Conservation (phyloP, 1,140 invertebrate genomes). For the Lordiphosa stackelbergi region DNA sequence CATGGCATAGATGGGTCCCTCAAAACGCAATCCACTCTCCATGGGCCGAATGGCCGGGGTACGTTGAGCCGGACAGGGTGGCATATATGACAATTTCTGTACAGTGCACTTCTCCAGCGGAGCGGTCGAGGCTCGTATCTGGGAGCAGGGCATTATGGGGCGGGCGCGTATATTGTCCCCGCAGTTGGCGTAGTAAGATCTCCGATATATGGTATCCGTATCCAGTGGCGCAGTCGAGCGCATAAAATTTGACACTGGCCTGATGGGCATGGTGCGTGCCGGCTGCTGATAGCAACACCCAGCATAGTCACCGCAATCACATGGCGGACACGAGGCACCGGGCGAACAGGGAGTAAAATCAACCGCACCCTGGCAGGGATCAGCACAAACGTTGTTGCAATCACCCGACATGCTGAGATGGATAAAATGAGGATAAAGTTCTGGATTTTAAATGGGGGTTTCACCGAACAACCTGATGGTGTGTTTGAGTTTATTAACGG, state of each 20-base stretch:
- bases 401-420: constrained; percentile 35
- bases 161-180: constrained; percentile 40
- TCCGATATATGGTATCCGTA: constrained; percentile 80
- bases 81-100: constrained; percentile 79
- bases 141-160: constrained; percentile 72
- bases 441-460: neutral
- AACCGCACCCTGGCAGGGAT: constrained; percentile 50
- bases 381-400: constrained; percentile 36
- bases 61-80: constrained; percentile 77
- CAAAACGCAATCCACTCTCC: constrained; percentile 72
- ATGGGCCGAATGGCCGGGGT: constrained; percentile 65
- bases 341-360: constrained; percentile 56
- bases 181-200: constrained; percentile 79
- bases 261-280: constrained; percentile 78
- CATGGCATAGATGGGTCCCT: constrained; percentile 84
- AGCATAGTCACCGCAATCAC: constrained; percentile 65
- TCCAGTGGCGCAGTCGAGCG: constrained; percentile 79
- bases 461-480: no score
- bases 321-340: constrained; percentile 43
- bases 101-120: constrained; percentile 78
- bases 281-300: constrained; percentile 81
- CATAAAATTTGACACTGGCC: constrained; percentile 78
- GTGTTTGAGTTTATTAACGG: no score
- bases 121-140: constrained; percentile 63
- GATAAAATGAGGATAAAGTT: neutral